phyloP scores from a whole-genome alignment of 1,140 invertebrate species.

The Ridgeia piscesae region DNA sequence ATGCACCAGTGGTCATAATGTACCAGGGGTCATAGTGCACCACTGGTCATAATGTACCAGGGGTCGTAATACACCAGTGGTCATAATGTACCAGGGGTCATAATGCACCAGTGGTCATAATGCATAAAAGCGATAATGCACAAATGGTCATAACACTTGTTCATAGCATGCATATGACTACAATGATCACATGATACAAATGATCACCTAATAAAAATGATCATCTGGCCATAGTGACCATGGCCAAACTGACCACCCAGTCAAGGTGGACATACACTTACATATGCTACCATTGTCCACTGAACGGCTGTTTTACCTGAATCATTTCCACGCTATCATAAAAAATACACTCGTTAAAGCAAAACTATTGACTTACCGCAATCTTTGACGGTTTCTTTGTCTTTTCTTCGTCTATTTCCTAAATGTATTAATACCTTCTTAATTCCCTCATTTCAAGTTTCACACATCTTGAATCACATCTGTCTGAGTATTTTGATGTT shows the following conservation, averaged over 20 bases:
- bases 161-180: neutral
- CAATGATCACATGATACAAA: neutral
- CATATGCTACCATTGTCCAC: neutral
- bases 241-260: neutral
- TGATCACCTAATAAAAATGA: neutral
- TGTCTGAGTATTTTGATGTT: neutral
- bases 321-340: neutral
- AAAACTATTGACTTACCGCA: slow-evolving; percentile 6
- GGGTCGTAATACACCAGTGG: too few species aligned
- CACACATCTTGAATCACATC: neutral
- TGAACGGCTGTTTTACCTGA: neutral
- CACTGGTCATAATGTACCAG: too few species aligned
- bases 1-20: too few species aligned
- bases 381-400: slow-evolving; percentile 19
- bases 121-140: too few species aligned
- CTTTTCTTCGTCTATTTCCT: slow-evolving; percentile 16
- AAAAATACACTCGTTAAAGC: neutral
- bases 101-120: too few species aligned
- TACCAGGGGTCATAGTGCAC: too few species aligned
- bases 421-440: neutral
- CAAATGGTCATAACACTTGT: too few species aligned
- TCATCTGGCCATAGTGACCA: neutral
- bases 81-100: too few species aligned
- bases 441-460: neutral
- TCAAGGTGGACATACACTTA: neutral